A percentile compares a stretch with the other conserved stretches of the same genome.
phyloP scores from a whole-genome alignment of 1,140 invertebrate species.

The Archivesica marissinica region DNA sequence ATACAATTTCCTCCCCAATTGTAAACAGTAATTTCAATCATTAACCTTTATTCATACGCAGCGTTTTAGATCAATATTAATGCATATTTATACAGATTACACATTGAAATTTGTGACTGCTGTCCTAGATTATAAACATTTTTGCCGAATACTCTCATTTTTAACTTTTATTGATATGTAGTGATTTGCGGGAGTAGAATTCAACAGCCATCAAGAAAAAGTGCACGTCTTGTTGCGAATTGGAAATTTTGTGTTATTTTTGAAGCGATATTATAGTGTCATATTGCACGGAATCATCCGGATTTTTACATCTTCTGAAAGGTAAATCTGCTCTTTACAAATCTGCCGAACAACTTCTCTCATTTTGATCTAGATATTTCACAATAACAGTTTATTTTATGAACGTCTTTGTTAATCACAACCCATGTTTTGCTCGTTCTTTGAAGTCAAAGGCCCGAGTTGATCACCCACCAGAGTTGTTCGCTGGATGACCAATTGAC shows the following conservation, averaged over 20 bases:
- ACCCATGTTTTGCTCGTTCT: no score
- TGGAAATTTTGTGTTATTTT: slow-evolving; percentile 46
- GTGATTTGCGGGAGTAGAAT: slow-evolving; percentile 14
- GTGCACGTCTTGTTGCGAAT: slow-evolving; percentile 51
- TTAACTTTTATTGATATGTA: not conserved
- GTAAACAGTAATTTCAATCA: not conserved
- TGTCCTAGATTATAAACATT: not conserved
- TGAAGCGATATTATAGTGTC: slow-evolving; percentile 19
- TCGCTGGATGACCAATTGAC: no score
- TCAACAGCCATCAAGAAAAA: slow-evolving; percentile 46
- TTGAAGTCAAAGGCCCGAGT: no score
- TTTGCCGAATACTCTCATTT: not conserved
- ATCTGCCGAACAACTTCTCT: not conserved
- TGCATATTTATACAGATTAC: not conserved
- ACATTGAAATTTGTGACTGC: not conserved
- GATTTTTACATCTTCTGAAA: slow-evolving; percentile 43
- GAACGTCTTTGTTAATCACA: slow-evolving; percentile 55
- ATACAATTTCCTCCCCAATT: slow-evolving; percentile 41
- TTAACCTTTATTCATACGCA: not conserved
- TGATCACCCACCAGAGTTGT: no score
- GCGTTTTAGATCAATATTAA: not conserved
- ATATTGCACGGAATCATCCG: not conserved
- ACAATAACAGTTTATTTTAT: slow-evolving; percentile 3
- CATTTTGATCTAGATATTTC: not conserved
- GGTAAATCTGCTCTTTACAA: slow-evolving; percentile 23